A percentile compares a stretch with the other conserved stretches of the same genome.
These are phyloP conservation scores for Dipodomys merriami DNA, from an alignment of 2,113 vertebrate genomes.

Conservation along the genomic window DNA sequence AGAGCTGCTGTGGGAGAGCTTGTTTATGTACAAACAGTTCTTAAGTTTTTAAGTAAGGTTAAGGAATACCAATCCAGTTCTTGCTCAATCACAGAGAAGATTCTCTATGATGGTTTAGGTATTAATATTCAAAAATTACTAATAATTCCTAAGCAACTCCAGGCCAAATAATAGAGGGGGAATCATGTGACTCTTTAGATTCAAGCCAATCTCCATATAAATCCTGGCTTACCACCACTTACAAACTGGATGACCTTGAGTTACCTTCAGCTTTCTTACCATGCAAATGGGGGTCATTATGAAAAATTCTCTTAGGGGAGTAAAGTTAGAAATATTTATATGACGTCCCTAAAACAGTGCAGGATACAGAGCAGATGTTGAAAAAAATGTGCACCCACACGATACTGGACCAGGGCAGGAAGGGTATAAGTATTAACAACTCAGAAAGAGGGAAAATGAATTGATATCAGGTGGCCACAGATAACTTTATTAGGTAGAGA, in stretches of 20 bases:
- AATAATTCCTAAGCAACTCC: neutral
- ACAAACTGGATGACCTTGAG: neutral
- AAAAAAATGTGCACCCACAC: neutral
- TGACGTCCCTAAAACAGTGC: neutral
- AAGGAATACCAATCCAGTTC: neutral
- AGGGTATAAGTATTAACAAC: neutral
- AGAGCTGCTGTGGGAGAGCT: neutral
- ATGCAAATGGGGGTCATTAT: neutral
- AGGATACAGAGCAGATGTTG: neutral
- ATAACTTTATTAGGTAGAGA: neutral
- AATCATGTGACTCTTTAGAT: neutral
- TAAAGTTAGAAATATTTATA: neutral
- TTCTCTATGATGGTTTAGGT: neutral
- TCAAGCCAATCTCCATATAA: neutral
- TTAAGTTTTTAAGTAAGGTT: slow-evolving; percentile 35
- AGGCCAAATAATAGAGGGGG: neutral
- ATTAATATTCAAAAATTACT: slow-evolving; percentile 32
- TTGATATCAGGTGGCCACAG: neutral
- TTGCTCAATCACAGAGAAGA: neutral
- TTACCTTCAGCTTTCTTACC: neutral
- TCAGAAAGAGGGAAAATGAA: neutral
- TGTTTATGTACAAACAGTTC: neutral
- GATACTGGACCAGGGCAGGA: neutral
- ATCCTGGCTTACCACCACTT: neutral
- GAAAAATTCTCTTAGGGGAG: neutral